These are phyloP conservation scores for Drosophila bipectinata DNA, from an alignment of 1,140 invertebrate species.

Conservation along the genomic window DNA sequence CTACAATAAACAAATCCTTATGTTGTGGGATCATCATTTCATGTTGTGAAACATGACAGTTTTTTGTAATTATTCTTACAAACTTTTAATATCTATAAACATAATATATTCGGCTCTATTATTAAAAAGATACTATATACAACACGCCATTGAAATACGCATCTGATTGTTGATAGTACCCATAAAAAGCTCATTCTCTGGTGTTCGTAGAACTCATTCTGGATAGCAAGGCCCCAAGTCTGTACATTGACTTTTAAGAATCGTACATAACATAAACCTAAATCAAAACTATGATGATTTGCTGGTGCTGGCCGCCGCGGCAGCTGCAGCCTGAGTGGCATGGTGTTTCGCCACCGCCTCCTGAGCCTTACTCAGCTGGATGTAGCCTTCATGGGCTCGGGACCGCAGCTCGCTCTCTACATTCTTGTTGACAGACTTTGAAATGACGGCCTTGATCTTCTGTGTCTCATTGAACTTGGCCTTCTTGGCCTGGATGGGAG, in stretches of 20 bases:
- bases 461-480: conserved; percentile 85
- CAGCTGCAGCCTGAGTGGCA: conserved; percentile 55
- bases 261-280: background rate
- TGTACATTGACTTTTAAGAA: conserved; percentile 11
- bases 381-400: conserved; percentile 85
- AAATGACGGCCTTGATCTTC: conserved; percentile 87
- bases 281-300: conserved; percentile 37
- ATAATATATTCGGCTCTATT: background rate
- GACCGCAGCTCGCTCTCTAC: conserved; percentile 87
- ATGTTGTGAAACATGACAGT: too few species aligned
- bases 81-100: too few species aligned
- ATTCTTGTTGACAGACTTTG: conserved; percentile 87
- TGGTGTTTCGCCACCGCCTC: conserved; percentile 84
- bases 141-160: background rate
- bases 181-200: background rate
- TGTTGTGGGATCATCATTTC: too few species aligned
- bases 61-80: too few species aligned
- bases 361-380: conserved; percentile 85
- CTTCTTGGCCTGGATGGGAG: conserved; percentile 87
- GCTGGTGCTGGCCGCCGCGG: conserved; percentile 51
- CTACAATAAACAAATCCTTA: too few species aligned
- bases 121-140: background rate
- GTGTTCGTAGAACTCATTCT: background rate
- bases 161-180: background rate
- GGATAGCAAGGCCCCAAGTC: background rate